Evolutionary conservation across 2,888 invertebrate species (phyloP).

Genomic region (Phyto melanocephala): DNA sequence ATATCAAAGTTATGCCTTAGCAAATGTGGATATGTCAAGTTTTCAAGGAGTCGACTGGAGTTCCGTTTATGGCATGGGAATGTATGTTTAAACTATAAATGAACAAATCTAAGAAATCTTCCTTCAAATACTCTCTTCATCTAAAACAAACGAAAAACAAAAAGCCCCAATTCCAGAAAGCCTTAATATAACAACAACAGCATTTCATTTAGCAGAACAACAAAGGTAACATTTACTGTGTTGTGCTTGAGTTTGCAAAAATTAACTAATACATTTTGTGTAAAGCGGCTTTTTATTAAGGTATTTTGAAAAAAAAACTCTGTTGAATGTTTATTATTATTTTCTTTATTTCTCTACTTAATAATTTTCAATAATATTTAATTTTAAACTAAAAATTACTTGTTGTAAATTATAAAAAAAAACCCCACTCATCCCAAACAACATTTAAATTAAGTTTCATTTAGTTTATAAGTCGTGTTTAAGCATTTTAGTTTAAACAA

Average conservation of each 20-base stretch:
- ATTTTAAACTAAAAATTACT: constrained; percentile 17
- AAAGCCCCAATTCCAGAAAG: constrained; percentile 23
- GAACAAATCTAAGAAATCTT: constrained; percentile 28
- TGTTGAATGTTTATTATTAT: constrained; percentile 49
- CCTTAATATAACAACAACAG: constrained; percentile 31
- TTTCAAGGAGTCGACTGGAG: constrained; percentile 96
- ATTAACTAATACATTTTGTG: constrained; percentile 18
- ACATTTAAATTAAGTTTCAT: constrained; percentile 59
- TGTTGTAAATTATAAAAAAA: constrained; percentile 53
- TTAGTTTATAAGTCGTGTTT: constrained; percentile 52
- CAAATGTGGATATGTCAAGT: constrained; percentile 94
- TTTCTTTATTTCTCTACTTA: constrained; percentile 2
- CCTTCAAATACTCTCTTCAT: constrained; percentile 20
- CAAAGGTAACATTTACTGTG: constrained; percentile 27
- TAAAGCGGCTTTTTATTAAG: constrained; percentile 46
- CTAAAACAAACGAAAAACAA: neutral
- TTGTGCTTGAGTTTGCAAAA: constrained; percentile 25
- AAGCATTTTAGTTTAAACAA: constrained; percentile 58
- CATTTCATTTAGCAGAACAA: constrained; percentile 1
- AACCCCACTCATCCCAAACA: neutral
- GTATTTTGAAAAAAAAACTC: constrained; percentile 6
- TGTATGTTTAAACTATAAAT: constrained; percentile 84
- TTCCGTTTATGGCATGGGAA: constrained; percentile 94
- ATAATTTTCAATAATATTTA: constrained; percentile 11
- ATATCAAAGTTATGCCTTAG: constrained; percentile 88